Evolutionary conservation across 2,797 vertebrate species (phyloP).

Genomic region (Myotis vivesi): DNA sequence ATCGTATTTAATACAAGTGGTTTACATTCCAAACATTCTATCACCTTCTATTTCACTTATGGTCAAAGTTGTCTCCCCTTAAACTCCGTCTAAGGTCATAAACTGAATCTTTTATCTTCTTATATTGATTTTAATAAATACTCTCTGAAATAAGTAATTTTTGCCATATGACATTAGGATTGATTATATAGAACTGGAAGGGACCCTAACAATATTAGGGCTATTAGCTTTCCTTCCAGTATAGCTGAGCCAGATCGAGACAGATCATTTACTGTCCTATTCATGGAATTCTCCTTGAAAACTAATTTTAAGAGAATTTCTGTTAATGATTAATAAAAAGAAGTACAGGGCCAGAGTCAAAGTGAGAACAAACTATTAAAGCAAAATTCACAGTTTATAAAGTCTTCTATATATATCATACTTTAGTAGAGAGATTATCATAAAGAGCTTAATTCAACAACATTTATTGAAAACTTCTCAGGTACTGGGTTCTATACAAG

Average conservation of each 20-base stretch:
- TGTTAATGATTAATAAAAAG: constrained; percentile 61
- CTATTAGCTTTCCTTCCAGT: not conserved
- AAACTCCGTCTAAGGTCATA: not conserved
- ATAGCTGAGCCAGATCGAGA: not conserved
- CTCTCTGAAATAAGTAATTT: constrained; percentile 21
- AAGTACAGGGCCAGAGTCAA: not conserved
- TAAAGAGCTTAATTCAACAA: not conserved
- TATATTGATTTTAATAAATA: not conserved
- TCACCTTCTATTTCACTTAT: constrained; percentile 39
- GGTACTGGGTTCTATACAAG: not conserved
- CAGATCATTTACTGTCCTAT: not conserved
- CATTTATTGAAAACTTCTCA: not conserved
- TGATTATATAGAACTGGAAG: not conserved
- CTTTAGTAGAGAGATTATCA: not conserved
- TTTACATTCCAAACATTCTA: constrained; percentile 27
- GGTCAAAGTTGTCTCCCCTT: not conserved
- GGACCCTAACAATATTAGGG: not conserved
- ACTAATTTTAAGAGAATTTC: constrained; percentile 52
- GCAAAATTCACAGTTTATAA: constrained; percentile 29
- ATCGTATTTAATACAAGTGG: constrained; percentile 23
- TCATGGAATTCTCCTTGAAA: constrained; percentile 38
- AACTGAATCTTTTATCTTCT: constrained; percentile 25
- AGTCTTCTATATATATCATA: not conserved
- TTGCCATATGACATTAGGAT: not conserved
- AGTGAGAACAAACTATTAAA: constrained; percentile 23